Base-by-base conservation (phyloP, 2,888 invertebrate species). In the Diaphora mendica region DNA sequence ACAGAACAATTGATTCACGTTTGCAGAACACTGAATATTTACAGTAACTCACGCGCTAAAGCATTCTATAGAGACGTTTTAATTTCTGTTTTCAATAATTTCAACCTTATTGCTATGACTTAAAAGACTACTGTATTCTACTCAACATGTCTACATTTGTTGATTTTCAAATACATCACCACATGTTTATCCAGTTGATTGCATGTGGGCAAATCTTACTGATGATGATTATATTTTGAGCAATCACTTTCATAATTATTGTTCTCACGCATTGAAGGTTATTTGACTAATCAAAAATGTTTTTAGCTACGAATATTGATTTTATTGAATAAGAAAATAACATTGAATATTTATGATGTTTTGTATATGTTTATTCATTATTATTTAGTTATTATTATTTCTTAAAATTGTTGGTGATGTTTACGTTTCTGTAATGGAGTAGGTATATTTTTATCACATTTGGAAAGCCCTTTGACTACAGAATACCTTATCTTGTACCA, bases 151-250 rank as follows among this genome's bases (percentile, higher is more conserved):
- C 17, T 67, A 67, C 77, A 83, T 84, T 84, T 78, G 78, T 80
- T 78, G 80, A 80, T 82, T 73, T 75, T 79, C 75, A 74, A 82
- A 84, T 80, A 79, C 48, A 67, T 67, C 67, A 67, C 23, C 30
- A 30, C 33, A 48, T 67, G 33, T 67, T 67, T 67, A 67, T 67
- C 48, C 48, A 67, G 67, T 67, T 67, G 67, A 67, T 67, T 67
- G 67, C 30, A 2, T 30, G 44, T 30, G 48, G 48, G 23, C 33
- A 33, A 48, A 35, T 65, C 13, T 55, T 64, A 44, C 68, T 44
- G 77, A 82, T 83, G 74, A 82, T n/a, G n/a, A n/a, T 83, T 79
- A 75, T 81, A 69, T 74, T 83, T 73, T 48, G 64, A 48, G 71
- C 71, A 62, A 73, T 75, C 44, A 70, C 72, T 82, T 78, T 71